These are phyloP conservation scores for Eira barbara DNA, from an alignment of 2,113 vertebrate genomes.

Conservation along the genomic window DNA sequence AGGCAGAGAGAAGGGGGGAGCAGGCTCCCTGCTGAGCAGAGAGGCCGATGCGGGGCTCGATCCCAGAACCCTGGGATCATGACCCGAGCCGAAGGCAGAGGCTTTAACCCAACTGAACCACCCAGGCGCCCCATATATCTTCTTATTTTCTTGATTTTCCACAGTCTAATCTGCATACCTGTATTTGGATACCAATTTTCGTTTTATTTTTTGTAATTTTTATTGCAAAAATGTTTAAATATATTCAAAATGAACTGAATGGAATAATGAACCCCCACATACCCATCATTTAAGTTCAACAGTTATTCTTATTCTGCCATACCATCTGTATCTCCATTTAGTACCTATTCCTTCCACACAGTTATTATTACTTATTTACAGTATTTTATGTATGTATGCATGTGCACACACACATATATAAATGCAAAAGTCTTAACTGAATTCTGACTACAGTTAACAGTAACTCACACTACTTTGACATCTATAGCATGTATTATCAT, in stretches of 20 bases:
- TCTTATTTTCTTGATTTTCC: neutral
- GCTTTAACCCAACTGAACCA: too few relatives aligned
- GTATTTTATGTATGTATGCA: neutral
- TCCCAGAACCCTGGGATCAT: too few relatives aligned
- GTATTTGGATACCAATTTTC: neutral
- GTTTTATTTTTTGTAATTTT: neutral
- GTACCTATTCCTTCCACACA: neutral
- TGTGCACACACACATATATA: neutral
- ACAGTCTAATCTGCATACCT: neutral
- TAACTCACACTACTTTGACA: neutral
- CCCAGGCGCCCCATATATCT: neutral
- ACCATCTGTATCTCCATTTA: neutral
- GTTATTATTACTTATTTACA: neutral
- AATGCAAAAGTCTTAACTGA: neutral
- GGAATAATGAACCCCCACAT: neutral
- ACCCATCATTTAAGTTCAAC: neutral
- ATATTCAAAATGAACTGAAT: neutral
- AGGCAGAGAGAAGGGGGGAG: too few relatives aligned
- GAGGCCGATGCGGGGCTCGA: too few relatives aligned
- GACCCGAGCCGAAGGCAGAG: too few relatives aligned
- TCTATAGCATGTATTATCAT: accelerated
- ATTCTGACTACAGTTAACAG: neutral
- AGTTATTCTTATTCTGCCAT: neutral
- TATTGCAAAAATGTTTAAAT: neutral
- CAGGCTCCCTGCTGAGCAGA: too few relatives aligned